Conservation (phyloP, 2,888 invertebrate genomes). For the Trachelus stipa region DNA sequence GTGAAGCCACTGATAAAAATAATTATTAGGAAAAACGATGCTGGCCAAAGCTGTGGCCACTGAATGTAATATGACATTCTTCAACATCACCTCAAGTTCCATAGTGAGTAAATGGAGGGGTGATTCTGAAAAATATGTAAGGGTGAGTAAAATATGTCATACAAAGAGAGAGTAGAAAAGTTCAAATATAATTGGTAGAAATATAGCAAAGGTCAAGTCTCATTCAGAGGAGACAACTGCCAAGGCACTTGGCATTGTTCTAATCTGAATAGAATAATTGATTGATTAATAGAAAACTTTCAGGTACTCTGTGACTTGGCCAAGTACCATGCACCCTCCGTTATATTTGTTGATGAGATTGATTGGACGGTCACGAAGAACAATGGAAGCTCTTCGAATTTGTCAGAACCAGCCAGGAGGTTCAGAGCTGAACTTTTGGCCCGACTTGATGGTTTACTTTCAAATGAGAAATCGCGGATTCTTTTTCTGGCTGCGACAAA, state of each 20-base stretch:
- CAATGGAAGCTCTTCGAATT: slow-evolving; percentile 53
- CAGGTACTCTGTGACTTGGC: slow-evolving; percentile 91
- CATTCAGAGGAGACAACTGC: not conserved
- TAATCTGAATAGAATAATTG: not conserved
- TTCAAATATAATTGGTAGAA: no score
- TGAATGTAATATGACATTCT: slow-evolving; percentile 85
- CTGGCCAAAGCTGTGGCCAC: slow-evolving; percentile 89
- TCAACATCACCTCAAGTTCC: slow-evolving; percentile 90
- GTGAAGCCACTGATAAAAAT: not conserved
- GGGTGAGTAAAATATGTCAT: slow-evolving; percentile 68
- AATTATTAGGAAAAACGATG: slow-evolving; percentile 79
- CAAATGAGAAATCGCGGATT: slow-evolving; percentile 73
- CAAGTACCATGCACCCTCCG: slow-evolving; percentile 84
- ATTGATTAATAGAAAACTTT: not conserved
- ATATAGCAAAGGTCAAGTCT: not conserved
- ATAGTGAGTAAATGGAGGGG: slow-evolving; percentile 97
- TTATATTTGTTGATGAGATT: slow-evolving; percentile 93
- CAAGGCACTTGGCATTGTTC: not conserved
- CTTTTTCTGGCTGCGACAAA: slow-evolving; percentile 91
- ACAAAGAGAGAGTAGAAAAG: no score
- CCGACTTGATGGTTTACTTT: slow-evolving; percentile 82
- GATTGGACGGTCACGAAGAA: slow-evolving; percentile 82
- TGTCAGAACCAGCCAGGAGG: slow-evolving; percentile 75
- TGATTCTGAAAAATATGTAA: slow-evolving; percentile 92
- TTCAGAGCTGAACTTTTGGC: slow-evolving; percentile 90